Percentiles rank a stretch among this genome's conserved stretches.
Conservation (phyloP, 2,888 invertebrate species). For the Hypomecis atomaria region DNA sequence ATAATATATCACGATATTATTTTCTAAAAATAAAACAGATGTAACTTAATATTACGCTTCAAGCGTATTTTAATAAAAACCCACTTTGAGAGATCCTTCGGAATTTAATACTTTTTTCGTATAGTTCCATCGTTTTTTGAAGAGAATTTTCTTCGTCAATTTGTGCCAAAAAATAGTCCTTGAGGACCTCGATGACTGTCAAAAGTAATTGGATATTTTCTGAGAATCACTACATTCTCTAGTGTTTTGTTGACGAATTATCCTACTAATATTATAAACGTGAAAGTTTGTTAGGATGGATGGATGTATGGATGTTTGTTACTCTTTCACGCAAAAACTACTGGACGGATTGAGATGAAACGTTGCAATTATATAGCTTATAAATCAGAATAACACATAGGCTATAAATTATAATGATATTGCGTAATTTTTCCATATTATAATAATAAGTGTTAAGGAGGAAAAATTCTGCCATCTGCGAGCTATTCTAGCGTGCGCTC, state of each 20-base stretch:
- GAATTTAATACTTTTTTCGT: slow-evolving; percentile 33
- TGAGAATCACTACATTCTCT: slow-evolving; percentile 10
- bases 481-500: too few relatives aligned
- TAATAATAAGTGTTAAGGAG: too few relatives aligned
- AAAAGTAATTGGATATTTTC: slow-evolving; percentile 40
- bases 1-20: neutral
- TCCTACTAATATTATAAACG: too few relatives aligned
- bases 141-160: slow-evolving; percentile 35
- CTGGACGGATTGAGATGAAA: too few relatives aligned
- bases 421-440: too few relatives aligned
- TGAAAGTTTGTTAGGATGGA: too few relatives aligned
- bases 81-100: slow-evolving; percentile 17
- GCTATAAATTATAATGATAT: too few relatives aligned
- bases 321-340: too few relatives aligned
- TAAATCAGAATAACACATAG: too few relatives aligned
- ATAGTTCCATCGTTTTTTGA: slow-evolving; percentile 29
- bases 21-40: neutral
- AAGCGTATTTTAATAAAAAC: slow-evolving; percentile 13
- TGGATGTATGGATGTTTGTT: too few relatives aligned
- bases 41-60: neutral
- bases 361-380: too few relatives aligned
- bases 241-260: slow-evolving; percentile 24
- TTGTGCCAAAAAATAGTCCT: slow-evolving; percentile 33
- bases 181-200: slow-evolving; percentile 27
- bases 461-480: too few relatives aligned